A percentile compares a stretch with the other conserved stretches of the same genome.
Evolutionary conservation across 2,797 vertebrate genomes (phyloP).

Genomic region (Spondyliosoma cantharus): DNA sequence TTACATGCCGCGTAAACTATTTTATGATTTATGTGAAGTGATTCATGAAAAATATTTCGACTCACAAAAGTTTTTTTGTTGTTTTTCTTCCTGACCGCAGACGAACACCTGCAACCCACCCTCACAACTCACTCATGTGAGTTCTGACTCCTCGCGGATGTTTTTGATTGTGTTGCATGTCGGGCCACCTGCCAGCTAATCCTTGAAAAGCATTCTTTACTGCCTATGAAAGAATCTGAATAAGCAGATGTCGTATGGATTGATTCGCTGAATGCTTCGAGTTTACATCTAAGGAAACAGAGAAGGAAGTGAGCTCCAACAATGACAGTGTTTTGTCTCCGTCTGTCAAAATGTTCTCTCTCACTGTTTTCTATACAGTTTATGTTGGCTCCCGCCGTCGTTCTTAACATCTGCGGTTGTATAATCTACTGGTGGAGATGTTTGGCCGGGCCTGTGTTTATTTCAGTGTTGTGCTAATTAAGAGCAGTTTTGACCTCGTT

Average conservation of each 20-base stretch:
- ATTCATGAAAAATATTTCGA: constrained; percentile 8
- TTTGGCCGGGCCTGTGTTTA: constrained; percentile 43
- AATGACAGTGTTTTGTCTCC: constrained; percentile 33
- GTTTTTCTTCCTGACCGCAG: background rate
- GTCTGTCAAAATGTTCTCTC: constrained; percentile 41
- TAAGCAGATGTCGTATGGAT: constrained; percentile 53
- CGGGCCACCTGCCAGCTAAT: background rate
- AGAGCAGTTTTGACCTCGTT: constrained; percentile 23
- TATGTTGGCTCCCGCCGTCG: constrained; percentile 52
- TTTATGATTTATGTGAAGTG: background rate
- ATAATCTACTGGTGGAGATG: constrained; percentile 43
- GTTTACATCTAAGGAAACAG: constrained; percentile 45
- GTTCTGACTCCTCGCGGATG: constrained; percentile 7
- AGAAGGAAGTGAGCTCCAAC: constrained; percentile 48
- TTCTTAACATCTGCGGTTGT: constrained; percentile 59
- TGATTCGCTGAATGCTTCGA: background rate
- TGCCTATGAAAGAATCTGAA: constrained; percentile 31
- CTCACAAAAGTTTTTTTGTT: background rate
- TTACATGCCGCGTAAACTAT: background rate
- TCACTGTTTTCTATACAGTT: constrained; percentile 53
- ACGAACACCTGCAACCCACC: background rate
- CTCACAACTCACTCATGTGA: constrained; percentile 9
- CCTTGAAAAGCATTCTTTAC: constrained; percentile 18
- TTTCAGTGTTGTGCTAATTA: constrained; percentile 42
- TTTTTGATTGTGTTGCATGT: constrained; percentile 37